Conservation (phyloP, 2,113 vertebrate species). For the Gymnarchus niloticus region DNA sequence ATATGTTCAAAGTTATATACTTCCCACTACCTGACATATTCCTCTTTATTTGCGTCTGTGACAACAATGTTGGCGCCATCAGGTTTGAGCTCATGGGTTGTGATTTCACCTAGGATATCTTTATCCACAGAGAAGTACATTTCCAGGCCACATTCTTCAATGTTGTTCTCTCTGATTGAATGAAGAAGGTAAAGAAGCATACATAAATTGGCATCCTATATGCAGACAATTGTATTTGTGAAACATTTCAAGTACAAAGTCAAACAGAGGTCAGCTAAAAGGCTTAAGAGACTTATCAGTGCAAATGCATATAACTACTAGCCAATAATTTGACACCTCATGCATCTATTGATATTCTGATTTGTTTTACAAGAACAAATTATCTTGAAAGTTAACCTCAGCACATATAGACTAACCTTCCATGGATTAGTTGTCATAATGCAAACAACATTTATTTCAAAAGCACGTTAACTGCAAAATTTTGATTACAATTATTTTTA, state of each 20-base stretch:
- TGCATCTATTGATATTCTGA: neutral
- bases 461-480: neutral
- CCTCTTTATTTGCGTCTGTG: conserved; percentile 97
- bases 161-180: conserved; percentile 81
- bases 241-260: neutral
- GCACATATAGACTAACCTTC: no score
- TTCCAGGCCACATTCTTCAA: conserved; percentile 92
- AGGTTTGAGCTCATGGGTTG: conserved; percentile 92
- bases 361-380: neutral
- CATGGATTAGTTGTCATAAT: neutral
- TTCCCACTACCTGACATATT: conserved; percentile 83
- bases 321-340: no score
- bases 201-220: neutral
- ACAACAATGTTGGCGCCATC: conserved; percentile 90
- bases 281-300: neutral
- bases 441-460: neutral
- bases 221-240: neutral
- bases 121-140: conserved; percentile 99
- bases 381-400: no score
- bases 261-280: neutral
- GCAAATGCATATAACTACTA: neutral
- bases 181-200: neutral
- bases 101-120: conserved; percentile 94
- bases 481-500: neutral
- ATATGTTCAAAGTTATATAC: neutral